These are phyloP conservation scores for Eretmochelys imbricata DNA, from an alignment of 2,113 vertebrate genomes.

Conservation along the genomic window DNA sequence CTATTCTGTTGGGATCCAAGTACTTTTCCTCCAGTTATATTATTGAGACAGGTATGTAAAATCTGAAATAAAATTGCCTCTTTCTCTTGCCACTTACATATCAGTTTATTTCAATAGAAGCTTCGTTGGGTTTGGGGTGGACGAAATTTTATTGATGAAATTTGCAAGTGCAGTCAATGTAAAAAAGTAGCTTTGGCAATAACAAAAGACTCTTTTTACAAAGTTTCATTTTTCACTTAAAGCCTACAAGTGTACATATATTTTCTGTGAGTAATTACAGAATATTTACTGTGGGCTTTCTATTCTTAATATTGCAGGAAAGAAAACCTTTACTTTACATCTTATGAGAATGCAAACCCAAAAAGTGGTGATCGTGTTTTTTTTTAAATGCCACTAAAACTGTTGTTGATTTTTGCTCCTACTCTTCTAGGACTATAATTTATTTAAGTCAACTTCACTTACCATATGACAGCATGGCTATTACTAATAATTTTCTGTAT, in stretches of 20 bases:
- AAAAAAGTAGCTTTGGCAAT: background rate
- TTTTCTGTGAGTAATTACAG: background rate
- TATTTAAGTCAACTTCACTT: background rate
- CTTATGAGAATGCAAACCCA: background rate
- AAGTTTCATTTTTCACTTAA: background rate
- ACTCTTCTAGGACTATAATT: background rate
- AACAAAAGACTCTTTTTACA: background rate
- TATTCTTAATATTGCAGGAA: background rate
- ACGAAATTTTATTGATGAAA: background rate
- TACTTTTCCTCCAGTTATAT: fast-evolving
- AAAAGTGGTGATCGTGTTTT: background rate
- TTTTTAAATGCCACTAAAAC: background rate
- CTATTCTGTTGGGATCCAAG: background rate
- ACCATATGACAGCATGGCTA: background rate
- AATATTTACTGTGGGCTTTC: background rate
- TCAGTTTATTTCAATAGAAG: background rate
- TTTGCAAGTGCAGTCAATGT: background rate
- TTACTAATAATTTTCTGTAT: background rate
- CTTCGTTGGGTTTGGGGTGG: background rate
- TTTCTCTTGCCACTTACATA: background rate
- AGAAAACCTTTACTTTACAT: background rate
- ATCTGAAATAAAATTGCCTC: background rate
- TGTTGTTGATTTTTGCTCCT: background rate
- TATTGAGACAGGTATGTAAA: background rate
- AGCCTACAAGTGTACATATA: background rate